These are phyloP conservation scores for Epicampocera succincta DNA, from an alignment of 2,888 invertebrate genomes.

Conservation along the genomic window DNA sequence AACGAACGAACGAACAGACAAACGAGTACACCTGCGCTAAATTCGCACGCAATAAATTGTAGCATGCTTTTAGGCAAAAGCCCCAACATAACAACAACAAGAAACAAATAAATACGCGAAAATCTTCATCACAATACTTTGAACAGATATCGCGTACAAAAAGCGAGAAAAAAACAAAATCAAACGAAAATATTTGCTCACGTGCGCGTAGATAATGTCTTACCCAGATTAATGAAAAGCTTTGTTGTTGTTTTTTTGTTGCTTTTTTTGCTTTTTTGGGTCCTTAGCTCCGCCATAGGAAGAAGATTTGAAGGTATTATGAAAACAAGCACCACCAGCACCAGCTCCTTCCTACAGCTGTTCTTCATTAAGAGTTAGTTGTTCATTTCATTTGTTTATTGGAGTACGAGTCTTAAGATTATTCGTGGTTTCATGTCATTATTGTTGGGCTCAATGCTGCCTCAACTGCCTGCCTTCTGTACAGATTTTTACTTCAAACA, in stretches of 20 bases:
- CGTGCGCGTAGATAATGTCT: constrained; percentile 71
- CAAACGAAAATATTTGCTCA: constrained; percentile 67
- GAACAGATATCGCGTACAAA: background rate
- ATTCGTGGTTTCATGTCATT: constrained; percentile 66
- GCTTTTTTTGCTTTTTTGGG: too few relatives aligned
- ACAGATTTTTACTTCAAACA: background rate
- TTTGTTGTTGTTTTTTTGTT: constrained; percentile 40
- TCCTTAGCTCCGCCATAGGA: background rate
- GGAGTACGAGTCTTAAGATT: constrained; percentile 54
- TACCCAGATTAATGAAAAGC: constrained; percentile 69
- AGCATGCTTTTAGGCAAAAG: constrained; percentile 64
- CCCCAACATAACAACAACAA: background rate
- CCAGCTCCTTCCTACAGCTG: background rate
- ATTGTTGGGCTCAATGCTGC: constrained; percentile 45
- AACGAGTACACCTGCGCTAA: constrained; percentile 33
- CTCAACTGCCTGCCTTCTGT: background rate
- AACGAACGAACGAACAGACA: constrained; percentile 10
- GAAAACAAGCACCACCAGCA: too few relatives aligned
- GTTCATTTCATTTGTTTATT: constrained; percentile 65
- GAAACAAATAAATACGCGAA: constrained; percentile 62
- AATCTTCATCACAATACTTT: constrained; percentile 39
- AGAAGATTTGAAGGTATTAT: background rate
- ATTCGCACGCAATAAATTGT: constrained; percentile 69
- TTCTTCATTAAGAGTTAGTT: constrained; percentile 46
- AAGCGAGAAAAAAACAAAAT: constrained; percentile 11